Conservation (phyloP, 2,113 vertebrate genomes). For the Gambusia holbrooki region DNA sequence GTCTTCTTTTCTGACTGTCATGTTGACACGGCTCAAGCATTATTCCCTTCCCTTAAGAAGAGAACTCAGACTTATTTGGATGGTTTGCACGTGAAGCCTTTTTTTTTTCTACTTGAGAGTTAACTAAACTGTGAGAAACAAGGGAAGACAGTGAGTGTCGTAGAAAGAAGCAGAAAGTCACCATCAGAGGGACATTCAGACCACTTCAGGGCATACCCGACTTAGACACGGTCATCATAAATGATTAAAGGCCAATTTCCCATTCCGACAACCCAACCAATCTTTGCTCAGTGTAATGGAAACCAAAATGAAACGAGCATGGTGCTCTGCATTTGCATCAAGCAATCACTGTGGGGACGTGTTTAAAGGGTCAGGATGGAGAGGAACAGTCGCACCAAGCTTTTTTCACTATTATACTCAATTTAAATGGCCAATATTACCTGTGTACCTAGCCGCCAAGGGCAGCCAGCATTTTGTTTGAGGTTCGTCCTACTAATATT, state of each 20-base stretch:
- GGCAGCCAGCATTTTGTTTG: constrained; percentile 72
- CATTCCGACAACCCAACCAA: constrained; percentile 68
- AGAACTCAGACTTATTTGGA: not conserved
- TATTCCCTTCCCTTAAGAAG: constrained; percentile 7
- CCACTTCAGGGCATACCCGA: constrained; percentile 67
- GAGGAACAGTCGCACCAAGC: not conserved
- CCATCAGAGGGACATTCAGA: constrained; percentile 44
- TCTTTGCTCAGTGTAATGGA: constrained; percentile 78
- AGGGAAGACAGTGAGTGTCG: constrained; percentile 40
- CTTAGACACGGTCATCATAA: constrained; percentile 73
- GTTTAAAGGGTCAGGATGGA: constrained; percentile 51
- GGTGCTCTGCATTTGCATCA: constrained; percentile 72
- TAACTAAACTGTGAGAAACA: constrained; percentile 45
- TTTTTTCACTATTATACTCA: constrained; percentile 41
- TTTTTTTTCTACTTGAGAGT: constrained; percentile 13
- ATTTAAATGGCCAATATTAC: constrained; percentile 72
- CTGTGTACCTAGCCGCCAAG: constrained; percentile 69
- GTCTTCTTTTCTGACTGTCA: not conserved
- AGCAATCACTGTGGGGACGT: constrained; percentile 67
- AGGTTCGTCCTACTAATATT: constrained; percentile 67
- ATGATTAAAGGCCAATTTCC: constrained; percentile 76
- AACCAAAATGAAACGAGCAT: constrained; percentile 58
- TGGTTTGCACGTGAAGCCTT: constrained; percentile 30
- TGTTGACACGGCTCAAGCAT: constrained; percentile 1
- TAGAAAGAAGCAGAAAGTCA: constrained; percentile 43